Conservation (phyloP, 64 coral and sea anemone species). For the Anthopleura sola region DNA sequence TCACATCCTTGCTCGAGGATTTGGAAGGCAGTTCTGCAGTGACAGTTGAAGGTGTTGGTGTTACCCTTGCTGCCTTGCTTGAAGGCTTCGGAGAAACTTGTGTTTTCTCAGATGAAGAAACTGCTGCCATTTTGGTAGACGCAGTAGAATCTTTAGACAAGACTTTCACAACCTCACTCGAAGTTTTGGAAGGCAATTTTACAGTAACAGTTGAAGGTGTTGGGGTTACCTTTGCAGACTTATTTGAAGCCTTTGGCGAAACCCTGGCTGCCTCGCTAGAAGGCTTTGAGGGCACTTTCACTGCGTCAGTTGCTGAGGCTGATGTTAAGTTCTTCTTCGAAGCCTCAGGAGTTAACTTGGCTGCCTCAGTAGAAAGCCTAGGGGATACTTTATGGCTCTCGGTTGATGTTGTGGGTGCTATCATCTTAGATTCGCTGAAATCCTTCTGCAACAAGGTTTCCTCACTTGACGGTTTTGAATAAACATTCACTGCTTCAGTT, state of each 20-base stretch:
- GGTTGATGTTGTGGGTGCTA: too few relatives aligned
- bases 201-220: not conserved
- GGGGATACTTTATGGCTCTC: not conserved
- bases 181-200: too few relatives aligned
- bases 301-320: not conserved
- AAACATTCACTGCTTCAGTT: not conserved
- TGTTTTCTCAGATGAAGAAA: not conserved
- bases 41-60: not conserved
- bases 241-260: not conserved
- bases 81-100: slow-evolving; percentile 29
- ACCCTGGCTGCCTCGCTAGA: not conserved
- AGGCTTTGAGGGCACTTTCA: not conserved
- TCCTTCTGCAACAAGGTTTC: not conserved
- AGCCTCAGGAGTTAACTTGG: not conserved
- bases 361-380: not conserved
- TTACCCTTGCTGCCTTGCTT: not conserved
- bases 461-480: not conserved
- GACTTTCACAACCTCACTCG: not conserved
- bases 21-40: not conserved
- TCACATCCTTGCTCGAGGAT: not conserved
- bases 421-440: too few relatives aligned
- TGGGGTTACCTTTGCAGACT: not conserved
- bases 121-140: not conserved
- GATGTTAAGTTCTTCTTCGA: not conserved
- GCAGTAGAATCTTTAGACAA: not conserved